These are phyloP conservation scores for Drosophila picticornis DNA, from an alignment of 2,888 invertebrate species.

Conservation along the genomic window DNA sequence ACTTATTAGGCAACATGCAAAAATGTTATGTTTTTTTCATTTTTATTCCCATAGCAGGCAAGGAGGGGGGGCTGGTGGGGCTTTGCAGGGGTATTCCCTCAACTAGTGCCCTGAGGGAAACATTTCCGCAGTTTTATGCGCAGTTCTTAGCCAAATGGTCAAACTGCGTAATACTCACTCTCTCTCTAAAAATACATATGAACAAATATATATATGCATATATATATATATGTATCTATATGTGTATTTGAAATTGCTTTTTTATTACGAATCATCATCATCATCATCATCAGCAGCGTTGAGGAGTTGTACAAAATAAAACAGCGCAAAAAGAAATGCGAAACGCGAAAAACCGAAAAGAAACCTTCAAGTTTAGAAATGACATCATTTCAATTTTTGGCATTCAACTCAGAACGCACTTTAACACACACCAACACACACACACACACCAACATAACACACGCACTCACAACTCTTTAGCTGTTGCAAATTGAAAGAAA, in stretches of 20 bases:
- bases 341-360: constrained; percentile 43
- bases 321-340: constrained; percentile 23
- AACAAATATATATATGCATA: neutral
- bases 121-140: constrained; percentile 37
- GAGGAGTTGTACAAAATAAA: constrained; percentile 36
- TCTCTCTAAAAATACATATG: neutral
- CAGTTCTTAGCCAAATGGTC: constrained; percentile 17
- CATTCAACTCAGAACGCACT: constrained; percentile 19
- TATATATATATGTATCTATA: constrained; percentile 4
- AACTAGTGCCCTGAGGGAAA: constrained; percentile 39
- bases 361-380: constrained; percentile 68
- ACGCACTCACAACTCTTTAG: constrained; percentile 9
- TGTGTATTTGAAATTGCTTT: constrained; percentile 64
- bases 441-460: neutral
- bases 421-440: neutral
- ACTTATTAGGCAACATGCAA: constrained; percentile 18
- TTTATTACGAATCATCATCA: constrained; percentile 67
- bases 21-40: constrained; percentile 13
- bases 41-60: neutral
- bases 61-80: neutral
- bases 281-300: constrained; percentile 23
- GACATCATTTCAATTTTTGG: constrained; percentile 59
- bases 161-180: constrained; percentile 45
- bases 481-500: constrained; percentile 20
- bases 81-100: neutral